These are phyloP conservation scores for Pseudomugil tenellus DNA, from an alignment of 2,797 vertebrate species.

Conservation along the genomic window DNA sequence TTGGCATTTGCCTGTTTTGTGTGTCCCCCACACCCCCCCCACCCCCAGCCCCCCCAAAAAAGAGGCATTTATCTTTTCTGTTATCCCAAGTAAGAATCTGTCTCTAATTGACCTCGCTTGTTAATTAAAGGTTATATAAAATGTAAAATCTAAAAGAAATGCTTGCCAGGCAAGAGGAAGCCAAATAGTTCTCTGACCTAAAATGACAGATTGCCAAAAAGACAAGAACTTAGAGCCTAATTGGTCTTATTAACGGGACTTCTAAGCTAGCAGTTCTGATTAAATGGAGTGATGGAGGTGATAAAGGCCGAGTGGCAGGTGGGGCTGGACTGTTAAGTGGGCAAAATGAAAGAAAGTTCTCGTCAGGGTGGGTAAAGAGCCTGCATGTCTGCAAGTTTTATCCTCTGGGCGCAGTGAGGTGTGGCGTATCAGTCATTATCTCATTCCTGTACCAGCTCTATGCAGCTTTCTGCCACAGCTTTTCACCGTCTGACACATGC, in stretches of 20 bases:
- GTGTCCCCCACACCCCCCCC: slow-evolving; percentile 2
- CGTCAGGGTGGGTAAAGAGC: slow-evolving; percentile 14
- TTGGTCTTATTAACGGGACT: slow-evolving; percentile 70
- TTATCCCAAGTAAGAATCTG: slow-evolving; percentile 30
- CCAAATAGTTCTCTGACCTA: slow-evolving; percentile 39
- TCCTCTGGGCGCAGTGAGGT: slow-evolving; percentile 20
- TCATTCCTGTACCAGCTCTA: neutral
- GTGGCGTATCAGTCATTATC: slow-evolving; percentile 54
- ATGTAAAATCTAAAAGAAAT: slow-evolving; percentile 42
- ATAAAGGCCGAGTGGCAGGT: slow-evolving; percentile 61
- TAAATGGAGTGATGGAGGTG: slow-evolving; percentile 66
- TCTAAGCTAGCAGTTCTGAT: slow-evolving; percentile 67
- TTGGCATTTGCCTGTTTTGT: neutral
- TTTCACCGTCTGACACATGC: slow-evolving; percentile 30
- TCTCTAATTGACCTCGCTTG: slow-evolving; percentile 35
- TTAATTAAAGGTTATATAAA: slow-evolving; percentile 44
- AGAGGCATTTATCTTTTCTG: slow-evolving; percentile 17
- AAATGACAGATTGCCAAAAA: slow-evolving; percentile 43
- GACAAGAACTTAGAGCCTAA: slow-evolving; percentile 62
- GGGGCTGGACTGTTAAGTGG: slow-evolving; percentile 51
- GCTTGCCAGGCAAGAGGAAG: slow-evolving; percentile 43
- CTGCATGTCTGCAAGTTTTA: slow-evolving; percentile 18
- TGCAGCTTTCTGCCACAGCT: slow-evolving; percentile 34
- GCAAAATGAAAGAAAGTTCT: slow-evolving; percentile 47
- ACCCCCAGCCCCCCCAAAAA: neutral